Conservation (phyloP, 2,888 invertebrate species). For the Elegia similella region DNA sequence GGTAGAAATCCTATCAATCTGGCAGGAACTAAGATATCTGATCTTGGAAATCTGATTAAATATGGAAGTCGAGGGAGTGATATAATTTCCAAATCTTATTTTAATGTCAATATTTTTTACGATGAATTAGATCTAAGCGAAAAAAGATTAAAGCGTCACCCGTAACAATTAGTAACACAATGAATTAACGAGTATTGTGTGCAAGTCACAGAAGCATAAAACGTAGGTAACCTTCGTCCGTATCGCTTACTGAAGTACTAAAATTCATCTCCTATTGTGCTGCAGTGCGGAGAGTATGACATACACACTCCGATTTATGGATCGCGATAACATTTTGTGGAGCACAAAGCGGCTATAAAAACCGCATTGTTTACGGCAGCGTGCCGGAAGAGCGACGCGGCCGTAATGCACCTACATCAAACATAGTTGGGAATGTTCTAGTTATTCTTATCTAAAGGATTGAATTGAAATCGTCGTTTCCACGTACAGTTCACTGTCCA, state of each 20-base stretch:
- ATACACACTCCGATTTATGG: conserved; percentile 33
- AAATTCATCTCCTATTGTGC: conserved; percentile 15
- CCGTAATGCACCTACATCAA: conserved; percentile 1
- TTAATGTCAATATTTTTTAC: no score
- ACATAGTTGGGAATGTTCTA: not conserved
- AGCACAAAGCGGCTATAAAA: conserved; percentile 32
- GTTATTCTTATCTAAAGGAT: not conserved
- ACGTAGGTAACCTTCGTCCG: not conserved
- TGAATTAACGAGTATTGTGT: not conserved
- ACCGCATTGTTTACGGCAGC: conserved; percentile 17
- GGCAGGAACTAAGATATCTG: no score
- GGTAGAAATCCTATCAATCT: no score
- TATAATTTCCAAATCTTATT: no score
- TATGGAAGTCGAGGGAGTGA: no score
- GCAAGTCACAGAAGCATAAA: not conserved
- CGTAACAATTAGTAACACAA: not conserved
- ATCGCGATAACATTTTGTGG: conserved; percentile 36
- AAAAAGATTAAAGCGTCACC: not conserved
- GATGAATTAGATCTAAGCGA: no score
- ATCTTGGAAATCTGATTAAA: no score
- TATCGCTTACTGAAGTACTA: conserved; percentile 5
- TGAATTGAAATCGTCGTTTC: not conserved
- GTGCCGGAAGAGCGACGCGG: conserved; percentile 13
- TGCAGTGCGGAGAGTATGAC: conserved; percentile 23
- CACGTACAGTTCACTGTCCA: not conserved